Percentiles rank a stretch among this genome's conserved stretches.
Evolutionary conservation across 1,140 invertebrate species (phyloP).

Genomic region (Cotesia vestalis): DNA sequence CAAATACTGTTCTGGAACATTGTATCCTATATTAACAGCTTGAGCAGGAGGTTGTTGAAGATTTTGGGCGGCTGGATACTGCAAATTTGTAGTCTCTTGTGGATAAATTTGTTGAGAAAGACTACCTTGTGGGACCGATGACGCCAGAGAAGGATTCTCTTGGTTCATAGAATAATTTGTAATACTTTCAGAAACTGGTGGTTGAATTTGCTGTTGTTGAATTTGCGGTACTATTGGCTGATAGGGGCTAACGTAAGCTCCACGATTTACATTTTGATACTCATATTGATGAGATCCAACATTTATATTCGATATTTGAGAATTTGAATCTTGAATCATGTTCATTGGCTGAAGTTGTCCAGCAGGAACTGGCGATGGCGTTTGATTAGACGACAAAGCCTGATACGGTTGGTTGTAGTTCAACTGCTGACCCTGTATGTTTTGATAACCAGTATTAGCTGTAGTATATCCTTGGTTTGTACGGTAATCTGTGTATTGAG

Average conservation of each 20-base stretch:
- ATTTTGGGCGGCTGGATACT: neutral
- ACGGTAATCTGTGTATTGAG: slow-evolving; percentile 16
- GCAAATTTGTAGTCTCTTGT: neutral
- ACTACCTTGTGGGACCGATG: neutral
- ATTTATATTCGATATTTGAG: neutral
- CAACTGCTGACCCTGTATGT: slow-evolving; percentile 7
- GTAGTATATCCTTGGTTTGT: slow-evolving; percentile 22
- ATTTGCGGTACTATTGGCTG: neutral
- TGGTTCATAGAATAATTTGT: neutral
- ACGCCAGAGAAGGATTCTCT: neutral
- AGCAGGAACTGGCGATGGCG: neutral
- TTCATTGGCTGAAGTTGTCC: neutral
- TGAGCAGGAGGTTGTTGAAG: neutral
- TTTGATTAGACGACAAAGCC: slow-evolving; percentile 15
- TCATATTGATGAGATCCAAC: neutral
- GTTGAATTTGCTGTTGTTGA: neutral
- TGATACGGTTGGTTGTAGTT: slow-evolving; percentile 11
- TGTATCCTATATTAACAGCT: neutral
- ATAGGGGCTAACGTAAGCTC: neutral
- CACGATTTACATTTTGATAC: neutral
- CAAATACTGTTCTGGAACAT: slow-evolving; percentile 9
- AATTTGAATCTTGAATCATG: neutral
- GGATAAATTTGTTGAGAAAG: slow-evolving; percentile 13
- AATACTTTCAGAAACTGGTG: neutral
- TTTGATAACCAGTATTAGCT: slow-evolving; percentile 12